Percentiles rank a stretch among this genome's conserved stretches.
Conservation (phyloP, 2,888 invertebrate genomes). For the Dugesia japonica region DNA sequence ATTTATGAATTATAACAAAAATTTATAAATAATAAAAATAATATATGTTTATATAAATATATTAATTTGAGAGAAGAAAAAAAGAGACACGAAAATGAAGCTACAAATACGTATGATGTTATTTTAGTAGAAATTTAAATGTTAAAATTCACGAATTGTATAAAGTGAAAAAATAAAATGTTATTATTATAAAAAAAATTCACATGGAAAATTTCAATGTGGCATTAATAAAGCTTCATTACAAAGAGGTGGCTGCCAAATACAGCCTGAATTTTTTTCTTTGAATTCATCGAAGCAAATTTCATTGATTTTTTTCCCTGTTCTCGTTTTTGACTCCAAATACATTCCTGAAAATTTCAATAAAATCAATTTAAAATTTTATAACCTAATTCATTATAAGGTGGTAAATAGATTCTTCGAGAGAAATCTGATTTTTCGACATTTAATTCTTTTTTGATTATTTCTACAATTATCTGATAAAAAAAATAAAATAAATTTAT, state of each 20-base stretch:
- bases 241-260: slow-evolving; percentile 44
- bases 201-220: no score
- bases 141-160: no score
- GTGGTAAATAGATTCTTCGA: not conserved
- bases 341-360: slow-evolving; percentile 40
- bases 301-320: slow-evolving; percentile 40
- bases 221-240: slow-evolving; percentile 43
- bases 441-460: slow-evolving; percentile 37
- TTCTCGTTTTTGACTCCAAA: slow-evolving; percentile 40
- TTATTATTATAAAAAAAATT: no score
- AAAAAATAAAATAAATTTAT: not conserved
- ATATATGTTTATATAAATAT: no score
- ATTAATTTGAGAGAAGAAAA: no score
- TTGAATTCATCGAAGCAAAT: slow-evolving; percentile 40
- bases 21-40: no score
- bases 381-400: not conserved
- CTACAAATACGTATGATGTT: no score
- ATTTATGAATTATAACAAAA: no score
- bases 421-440: not conserved
- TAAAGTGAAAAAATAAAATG: no score
- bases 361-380: no score
- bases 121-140: no score
- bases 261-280: slow-evolving; percentile 38
- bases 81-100: no score
- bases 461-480: slow-evolving; percentile 41